Evolutionary conservation across 2,888 invertebrate genomes (phyloP).

Genomic region (Campoletis raptor): DNA sequence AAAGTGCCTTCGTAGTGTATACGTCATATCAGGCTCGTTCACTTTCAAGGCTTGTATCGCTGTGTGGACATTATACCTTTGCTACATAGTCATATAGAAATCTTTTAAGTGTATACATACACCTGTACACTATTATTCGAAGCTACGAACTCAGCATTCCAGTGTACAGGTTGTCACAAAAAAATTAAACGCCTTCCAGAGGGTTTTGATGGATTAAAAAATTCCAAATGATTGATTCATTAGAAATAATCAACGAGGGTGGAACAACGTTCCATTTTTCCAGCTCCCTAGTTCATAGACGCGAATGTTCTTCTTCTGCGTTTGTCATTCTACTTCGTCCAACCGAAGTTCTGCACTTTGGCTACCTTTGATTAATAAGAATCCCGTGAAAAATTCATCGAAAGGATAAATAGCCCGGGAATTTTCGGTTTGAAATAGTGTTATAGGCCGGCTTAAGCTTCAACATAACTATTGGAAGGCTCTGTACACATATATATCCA

Average conservation of each 20-base stretch:
- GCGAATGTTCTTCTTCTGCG: neutral
- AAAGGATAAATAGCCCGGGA: neutral
- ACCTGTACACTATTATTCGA: conserved; percentile 35
- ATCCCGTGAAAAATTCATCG: neutral
- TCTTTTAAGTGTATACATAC: neutral
- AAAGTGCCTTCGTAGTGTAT: conserved; percentile 34
- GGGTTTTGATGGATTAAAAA: neutral
- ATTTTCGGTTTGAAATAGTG: neutral
- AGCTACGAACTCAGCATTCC: conserved; percentile 47
- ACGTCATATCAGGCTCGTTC: conserved; percentile 56
- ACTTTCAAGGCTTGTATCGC: conserved; percentile 43
- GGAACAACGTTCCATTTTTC: neutral
- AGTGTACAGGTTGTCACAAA: conserved; percentile 6
- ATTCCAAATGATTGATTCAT: neutral
- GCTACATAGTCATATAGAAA: conserved; percentile 30
- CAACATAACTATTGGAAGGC: neutral
- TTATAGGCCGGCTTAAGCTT: neutral
- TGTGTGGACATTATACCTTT: conserved; percentile 33
- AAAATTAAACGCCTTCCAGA: neutral
- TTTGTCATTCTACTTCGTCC: neutral
- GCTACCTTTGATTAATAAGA: neutral
- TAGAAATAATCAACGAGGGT: neutral
- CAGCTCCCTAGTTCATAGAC: neutral
- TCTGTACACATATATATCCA: conserved; percentile 17
- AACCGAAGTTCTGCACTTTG: neutral